phyloP scores from a whole-genome alignment of 2,113 vertebrate genomes.

The Mobula hypostoma region DNA sequence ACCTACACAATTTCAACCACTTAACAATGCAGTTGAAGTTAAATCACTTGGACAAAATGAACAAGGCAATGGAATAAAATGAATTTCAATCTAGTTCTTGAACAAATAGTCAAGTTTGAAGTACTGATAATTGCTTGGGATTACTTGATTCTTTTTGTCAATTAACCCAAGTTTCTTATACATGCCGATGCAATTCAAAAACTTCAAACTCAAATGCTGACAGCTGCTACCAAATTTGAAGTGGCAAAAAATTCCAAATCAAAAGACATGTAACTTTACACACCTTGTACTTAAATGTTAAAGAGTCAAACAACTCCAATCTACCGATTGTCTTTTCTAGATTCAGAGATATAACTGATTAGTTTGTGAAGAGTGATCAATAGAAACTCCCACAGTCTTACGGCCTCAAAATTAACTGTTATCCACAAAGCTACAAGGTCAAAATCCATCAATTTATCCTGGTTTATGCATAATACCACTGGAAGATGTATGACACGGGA shows the following conservation, averaged over 20 bases:
- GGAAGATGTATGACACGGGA: background rate
- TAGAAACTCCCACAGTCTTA: background rate
- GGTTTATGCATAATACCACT: background rate
- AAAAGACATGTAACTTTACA: background rate
- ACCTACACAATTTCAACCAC: too few species aligned
- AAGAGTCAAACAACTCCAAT: too few species aligned
- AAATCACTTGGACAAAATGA: background rate
- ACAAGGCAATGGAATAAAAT: background rate
- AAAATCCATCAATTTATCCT: too few species aligned
- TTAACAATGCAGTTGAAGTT: background rate
- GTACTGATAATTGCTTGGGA: background rate
- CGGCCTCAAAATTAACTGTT: background rate
- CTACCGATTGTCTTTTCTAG: background rate
- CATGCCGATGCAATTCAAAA: background rate
- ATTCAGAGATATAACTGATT: background rate
- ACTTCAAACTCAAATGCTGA: background rate
- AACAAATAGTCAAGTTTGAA: background rate
- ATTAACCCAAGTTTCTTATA: background rate
- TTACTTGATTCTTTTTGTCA: background rate
- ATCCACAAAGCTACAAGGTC: background rate
- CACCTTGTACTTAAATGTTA: too few species aligned
- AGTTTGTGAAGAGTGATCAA: background rate
- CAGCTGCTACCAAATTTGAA: background rate
- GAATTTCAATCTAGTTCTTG: background rate
- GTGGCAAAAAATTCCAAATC: background rate